Percentiles rank a stretch among this genome's conserved stretches.
These are phyloP conservation scores for Turritopsis rubra DNA, from an alignment of 30 jellyfish, hydroid and myxozoan species.

Conservation along the genomic window DNA sequence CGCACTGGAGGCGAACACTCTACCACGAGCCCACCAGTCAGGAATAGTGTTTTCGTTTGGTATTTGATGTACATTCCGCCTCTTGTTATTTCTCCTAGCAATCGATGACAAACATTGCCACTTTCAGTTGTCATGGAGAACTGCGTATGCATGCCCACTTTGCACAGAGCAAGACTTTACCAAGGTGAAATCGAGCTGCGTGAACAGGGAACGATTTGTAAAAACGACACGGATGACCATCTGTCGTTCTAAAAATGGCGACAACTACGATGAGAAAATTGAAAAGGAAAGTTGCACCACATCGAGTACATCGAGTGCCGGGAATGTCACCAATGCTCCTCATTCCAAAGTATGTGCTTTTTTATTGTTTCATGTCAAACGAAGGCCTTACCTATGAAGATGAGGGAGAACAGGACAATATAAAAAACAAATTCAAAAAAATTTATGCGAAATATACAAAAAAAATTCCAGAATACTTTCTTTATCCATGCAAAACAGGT, in stretches of 20 bases:
- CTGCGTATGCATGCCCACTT: conserved; percentile 76
- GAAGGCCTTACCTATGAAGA: too few species aligned
- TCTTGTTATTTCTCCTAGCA: conserved; percentile 41
- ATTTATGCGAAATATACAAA: too few species aligned
- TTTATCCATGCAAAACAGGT: too few species aligned
- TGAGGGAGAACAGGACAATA: too few species aligned
- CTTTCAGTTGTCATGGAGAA: conserved; percentile 60
- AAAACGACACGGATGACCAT: conserved; percentile 27
- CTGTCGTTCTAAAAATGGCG: conserved; percentile 35
- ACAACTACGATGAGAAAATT: background rate
- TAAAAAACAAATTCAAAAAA: too few species aligned
- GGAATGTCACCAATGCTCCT: background rate
- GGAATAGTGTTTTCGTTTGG: too few species aligned
- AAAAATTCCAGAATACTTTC: too few species aligned
- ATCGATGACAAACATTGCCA: conserved; percentile 50
- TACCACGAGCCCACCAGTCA: too few species aligned
- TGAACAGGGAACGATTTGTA: conserved; percentile 49
- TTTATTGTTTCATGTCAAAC: too few species aligned
- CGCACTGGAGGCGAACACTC: too few species aligned
- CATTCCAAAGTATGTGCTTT: background rate
- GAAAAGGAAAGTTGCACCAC: background rate
- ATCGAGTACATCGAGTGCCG: background rate
- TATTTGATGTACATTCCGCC: too few species aligned
- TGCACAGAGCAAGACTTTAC: conserved; percentile 41
- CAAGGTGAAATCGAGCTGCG: conserved; percentile 46